These are phyloP conservation scores for Dendrocincla tyrannina DNA, from an alignment of 2,797 vertebrate species.

Conservation along the genomic window DNA sequence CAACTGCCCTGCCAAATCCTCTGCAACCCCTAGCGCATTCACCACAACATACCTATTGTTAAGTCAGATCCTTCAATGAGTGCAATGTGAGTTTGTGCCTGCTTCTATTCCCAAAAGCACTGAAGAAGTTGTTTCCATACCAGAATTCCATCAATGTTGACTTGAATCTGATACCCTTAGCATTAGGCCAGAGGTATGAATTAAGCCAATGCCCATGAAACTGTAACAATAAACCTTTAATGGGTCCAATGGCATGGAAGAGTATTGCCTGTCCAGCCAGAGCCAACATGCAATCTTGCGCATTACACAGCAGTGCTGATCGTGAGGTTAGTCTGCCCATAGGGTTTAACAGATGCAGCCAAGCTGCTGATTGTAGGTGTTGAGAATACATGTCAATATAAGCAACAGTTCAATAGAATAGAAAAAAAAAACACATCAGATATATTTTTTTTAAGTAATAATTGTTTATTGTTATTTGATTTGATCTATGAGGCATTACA, in stretches of 20 bases:
- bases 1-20: neutral
- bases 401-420: neutral
- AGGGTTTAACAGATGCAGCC: neutral
- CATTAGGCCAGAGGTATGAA: neutral
- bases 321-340: neutral
- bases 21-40: neutral
- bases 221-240: neutral
- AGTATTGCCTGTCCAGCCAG: neutral
- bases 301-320: neutral
- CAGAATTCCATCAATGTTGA: neutral
- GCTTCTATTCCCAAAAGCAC: neutral
- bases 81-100: neutral
- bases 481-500: neutral
- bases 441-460: neutral
- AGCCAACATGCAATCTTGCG: fast-evolving
- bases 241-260: neutral
- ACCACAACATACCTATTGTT: neutral
- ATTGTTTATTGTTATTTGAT: neutral
- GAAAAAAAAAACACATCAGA: neutral
- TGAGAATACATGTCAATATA: neutral
- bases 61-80: neutral
- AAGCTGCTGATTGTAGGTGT: neutral
- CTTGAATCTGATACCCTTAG: neutral
- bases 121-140: neutral
- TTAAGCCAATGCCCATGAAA: neutral